Conservation (phyloP, 30 jellyfish, hydroid and myxozoan genomes). For the Clytia hemisphaerica region DNA sequence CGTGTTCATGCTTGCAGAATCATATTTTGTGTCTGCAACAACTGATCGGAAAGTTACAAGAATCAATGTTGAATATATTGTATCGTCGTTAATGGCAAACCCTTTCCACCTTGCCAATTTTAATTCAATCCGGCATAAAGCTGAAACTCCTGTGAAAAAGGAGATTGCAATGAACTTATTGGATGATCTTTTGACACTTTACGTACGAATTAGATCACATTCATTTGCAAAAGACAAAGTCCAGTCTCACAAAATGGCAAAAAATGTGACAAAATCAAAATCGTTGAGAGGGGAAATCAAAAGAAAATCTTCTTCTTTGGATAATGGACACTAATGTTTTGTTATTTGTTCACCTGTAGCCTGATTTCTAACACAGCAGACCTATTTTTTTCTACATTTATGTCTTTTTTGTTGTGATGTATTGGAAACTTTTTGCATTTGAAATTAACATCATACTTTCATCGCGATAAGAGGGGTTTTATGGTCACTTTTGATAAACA, state of each 20-base stretch:
- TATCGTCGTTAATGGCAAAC: conserved; percentile 28
- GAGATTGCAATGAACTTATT: conserved; percentile 37
- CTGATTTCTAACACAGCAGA: too few relatives aligned
- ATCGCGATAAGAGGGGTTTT: too few relatives aligned
- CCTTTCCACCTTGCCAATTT: conserved; percentile 11
- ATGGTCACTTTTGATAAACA: too few relatives aligned
- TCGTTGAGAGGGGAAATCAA: too few relatives aligned
- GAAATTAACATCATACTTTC: too few relatives aligned
- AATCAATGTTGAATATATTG: conserved; percentile 38
- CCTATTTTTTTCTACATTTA: too few relatives aligned
- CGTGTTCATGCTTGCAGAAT: conserved; percentile 34
- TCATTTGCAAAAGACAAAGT: conserved; percentile 4
- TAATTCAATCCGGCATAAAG: conserved; percentile 4
- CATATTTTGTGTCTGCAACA: conserved; percentile 30
- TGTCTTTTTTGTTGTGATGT: too few relatives aligned
- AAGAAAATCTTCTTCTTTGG: background rate
- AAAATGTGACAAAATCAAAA: too few relatives aligned
- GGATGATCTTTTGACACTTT: conserved; percentile 23
- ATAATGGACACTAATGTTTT: background rate
- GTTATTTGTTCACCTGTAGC: too few relatives aligned
- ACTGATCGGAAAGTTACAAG: too few relatives aligned
- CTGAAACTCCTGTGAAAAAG: conserved; percentile 12
- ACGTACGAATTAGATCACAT: conserved; percentile 7
- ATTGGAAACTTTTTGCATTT: too few relatives aligned
- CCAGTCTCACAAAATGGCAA: too few relatives aligned